Conservation (phyloP, 2,888 invertebrate species). For the Horisme vitalbata region DNA sequence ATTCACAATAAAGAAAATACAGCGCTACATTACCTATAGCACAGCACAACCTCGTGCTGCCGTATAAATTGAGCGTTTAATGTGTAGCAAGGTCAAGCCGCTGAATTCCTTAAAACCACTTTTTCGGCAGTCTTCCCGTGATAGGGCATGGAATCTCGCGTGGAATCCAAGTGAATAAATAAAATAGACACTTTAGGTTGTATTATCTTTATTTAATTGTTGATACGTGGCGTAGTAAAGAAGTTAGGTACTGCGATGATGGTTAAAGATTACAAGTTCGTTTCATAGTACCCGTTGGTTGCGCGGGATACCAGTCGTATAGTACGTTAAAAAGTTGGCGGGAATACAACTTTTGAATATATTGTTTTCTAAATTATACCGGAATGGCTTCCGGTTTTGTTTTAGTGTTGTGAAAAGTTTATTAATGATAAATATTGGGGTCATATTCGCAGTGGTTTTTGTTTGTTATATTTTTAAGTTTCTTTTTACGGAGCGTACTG, state of each 20-base stretch:
- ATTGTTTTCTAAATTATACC: conserved; percentile 33
- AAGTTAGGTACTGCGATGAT: conserved; percentile 19
- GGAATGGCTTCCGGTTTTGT: conserved; percentile 54
- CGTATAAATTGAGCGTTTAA: conserved; percentile 32
- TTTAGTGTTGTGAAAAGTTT: conserved; percentile 66
- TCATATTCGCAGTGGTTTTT: conserved; percentile 51
- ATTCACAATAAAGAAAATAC: conserved; percentile 34
- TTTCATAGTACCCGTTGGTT: conserved; percentile 25
- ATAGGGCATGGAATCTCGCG: conserved; percentile 34
- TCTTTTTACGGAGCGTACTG: conserved; percentile 34
- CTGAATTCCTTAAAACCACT: conserved; percentile 27
- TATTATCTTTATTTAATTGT: conserved; percentile 11
- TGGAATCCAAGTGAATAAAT: conserved; percentile 29
- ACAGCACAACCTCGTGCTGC: conserved; percentile 30
- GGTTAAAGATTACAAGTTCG: conserved; percentile 14
- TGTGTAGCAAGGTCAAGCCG: conserved; percentile 41
- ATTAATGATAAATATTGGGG: conserved; percentile 66
- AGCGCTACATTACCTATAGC: conserved; percentile 37
- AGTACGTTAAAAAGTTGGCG: conserved; percentile 60
- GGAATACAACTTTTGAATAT: conserved; percentile 54
- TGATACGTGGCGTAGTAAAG: conserved; percentile 26
- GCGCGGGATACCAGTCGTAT: conserved; percentile 54
- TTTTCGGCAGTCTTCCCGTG: conserved; percentile 40
- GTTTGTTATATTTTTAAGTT: conserved; percentile 54
- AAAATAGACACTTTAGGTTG: conserved; percentile 2